Base-by-base conservation (phyloP, 1,140 invertebrate species). In the Planococcus citri region DNA sequence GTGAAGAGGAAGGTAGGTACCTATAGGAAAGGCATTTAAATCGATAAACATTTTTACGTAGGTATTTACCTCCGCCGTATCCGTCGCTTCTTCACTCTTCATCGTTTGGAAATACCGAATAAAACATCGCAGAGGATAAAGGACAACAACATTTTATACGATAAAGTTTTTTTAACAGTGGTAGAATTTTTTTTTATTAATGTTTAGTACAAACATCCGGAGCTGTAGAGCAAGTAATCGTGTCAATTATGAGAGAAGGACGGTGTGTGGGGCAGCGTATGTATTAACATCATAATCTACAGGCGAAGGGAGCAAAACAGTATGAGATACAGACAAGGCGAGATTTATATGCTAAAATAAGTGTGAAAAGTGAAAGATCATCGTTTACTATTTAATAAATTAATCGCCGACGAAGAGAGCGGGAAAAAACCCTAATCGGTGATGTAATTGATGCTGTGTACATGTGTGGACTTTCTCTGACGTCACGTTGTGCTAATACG, bases 391-490 rank as follows among this genome's bases (percentile, higher is more conserved):
- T n/a, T n/a, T n/a, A 51, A 51, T 51, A 51, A 51, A 51, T 51
- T 51, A 51, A 51, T 51, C 41, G 41, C 6, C 41, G 41, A 20
- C 17, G 41, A 51, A 51, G 41, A 51, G 14, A 37, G 33, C 6
- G 33, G 14, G n/a, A 33, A 51, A 51, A 51, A 51, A 33, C 29
- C 29, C 29, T 33, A 33, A 33, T 33, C 29, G 12, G 29, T 51
- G 10, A 51, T 51, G 41, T 51, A 51, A 51, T 51, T 51, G 2
- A n/a, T n/a, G 17, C 17, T n/a, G 41, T 17, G 41, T 33, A 33
- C 29, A 33, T 33, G 29, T 51, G 41, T 51, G 41, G 41, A 64
- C 60, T 64, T 64, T 64, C 60, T 25, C 60, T 64, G 60, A 64
- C 60, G 60, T 64, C 60, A 64, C 25, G 60, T 64, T 25, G 60